Evolutionary conservation across 2,797 vertebrate species (phyloP).

Genomic region (Eupleurogrammus muticus): DNA sequence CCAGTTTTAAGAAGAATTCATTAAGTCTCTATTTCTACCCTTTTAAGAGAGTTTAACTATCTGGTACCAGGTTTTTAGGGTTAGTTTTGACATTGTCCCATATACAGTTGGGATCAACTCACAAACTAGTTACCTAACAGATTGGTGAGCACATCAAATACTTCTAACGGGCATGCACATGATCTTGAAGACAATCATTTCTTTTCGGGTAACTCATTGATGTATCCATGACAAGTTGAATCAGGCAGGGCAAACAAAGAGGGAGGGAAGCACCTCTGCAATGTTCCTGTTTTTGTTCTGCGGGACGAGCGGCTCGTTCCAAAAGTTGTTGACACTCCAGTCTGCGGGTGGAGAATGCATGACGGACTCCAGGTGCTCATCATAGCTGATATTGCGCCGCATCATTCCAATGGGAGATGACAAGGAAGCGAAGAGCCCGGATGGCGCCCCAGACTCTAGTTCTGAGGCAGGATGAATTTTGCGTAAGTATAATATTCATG

Average conservation of each 20-base stretch:
- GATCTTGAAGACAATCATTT: slow-evolving; percentile 1
- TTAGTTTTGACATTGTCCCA: no score
- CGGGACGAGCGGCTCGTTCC: slow-evolving; percentile 93
- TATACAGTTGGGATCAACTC: slow-evolving; percentile 16
- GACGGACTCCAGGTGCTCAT: slow-evolving; percentile 89
- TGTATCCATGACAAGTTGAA: background rate
- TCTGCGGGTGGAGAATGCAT: slow-evolving; percentile 92
- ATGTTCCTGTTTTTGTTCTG: slow-evolving; percentile 90
- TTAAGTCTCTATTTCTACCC: no score
- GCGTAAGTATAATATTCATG: background rate
- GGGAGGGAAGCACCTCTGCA: slow-evolving; percentile 84
- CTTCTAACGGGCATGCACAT: background rate
- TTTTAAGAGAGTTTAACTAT: no score
- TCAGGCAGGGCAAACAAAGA: slow-evolving; percentile 13
- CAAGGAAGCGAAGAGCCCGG: slow-evolving; percentile 75
- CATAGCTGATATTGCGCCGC: slow-evolving; percentile 91
- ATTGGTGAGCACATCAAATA: slow-evolving; percentile 10
- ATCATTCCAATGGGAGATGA: slow-evolving; percentile 88
- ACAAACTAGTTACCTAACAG: slow-evolving; percentile 33
- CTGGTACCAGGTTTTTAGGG: no score
- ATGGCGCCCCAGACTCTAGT: slow-evolving; percentile 60
- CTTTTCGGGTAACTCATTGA: background rate
- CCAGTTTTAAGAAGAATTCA: no score
- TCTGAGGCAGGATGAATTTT: slow-evolving; percentile 46
- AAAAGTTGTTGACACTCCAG: slow-evolving; percentile 86